Evolutionary conservation across 2,797 vertebrate genomes (phyloP), one percentile per base, ranked within the genome.

Genomic region (Mionectes olivaceus): DNA sequence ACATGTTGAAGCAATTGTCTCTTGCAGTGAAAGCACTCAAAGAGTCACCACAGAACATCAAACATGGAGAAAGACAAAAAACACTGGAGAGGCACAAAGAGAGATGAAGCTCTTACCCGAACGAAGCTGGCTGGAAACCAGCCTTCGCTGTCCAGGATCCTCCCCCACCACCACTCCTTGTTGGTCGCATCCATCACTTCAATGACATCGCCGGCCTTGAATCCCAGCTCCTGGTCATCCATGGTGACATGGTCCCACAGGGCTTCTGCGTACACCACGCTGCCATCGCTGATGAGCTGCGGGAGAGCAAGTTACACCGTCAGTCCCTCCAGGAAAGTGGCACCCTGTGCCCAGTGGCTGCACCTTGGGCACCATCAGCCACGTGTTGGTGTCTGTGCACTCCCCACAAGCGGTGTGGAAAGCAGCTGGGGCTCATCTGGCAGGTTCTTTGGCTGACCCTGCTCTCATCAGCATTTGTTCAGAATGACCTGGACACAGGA

Each of bases 151-250:
- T 99, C 99, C 70, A 98, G 97, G 82, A 99, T 99, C 47, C 99
- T 98, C 10, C 99, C 99, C 99, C 99, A 99, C 99, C 99, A 99
- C 99, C 99, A 99, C 97, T 99, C 99, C 91, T 99, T 99, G 98
- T 99, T 99, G 50, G 98, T 99, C 78, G 99, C 99, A 52, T 99
- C 99, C 97, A 99, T 99, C 78, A 99, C 99, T 98, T 99, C 98
- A 47, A 99, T 99, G 96, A 99, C 99, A 7, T 99, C 99, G 0
- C 99, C 99, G 0, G 99, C 99, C 96, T 99, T 99, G 98, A 99
- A 99, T 79, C 99, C 99, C 96, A 99, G 98, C 97, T 99, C 99
- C 96, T 99, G 99, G 97, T 99, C 99, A 4, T 99, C 99, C 99
- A 99, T 99, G 60, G 99, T 99, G 96, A 99, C 99, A 25, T 99